Evolutionary conservation across 2,113 vertebrate genomes (phyloP), one percentile per base, ranked within the genome.

Genomic region (Apteryx owenii): DNA sequence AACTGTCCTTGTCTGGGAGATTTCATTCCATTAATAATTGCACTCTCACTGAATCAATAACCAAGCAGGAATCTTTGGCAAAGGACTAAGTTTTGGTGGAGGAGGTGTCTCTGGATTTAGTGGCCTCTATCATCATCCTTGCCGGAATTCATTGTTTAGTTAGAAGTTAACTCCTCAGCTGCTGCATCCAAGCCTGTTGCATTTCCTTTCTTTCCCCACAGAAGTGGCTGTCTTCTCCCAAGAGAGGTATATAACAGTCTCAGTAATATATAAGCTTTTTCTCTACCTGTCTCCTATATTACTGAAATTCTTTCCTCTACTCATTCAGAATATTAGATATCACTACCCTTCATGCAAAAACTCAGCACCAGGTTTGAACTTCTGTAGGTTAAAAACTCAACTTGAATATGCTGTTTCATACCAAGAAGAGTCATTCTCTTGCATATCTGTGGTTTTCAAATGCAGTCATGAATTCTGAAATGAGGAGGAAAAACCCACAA

Each of bases 401-500:
- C 36, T 42, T 46, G 64, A 83, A 78, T 53, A 33, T 56, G 31
- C 82, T 91, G 53, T 69, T 94, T 93, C 65, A 44, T 90, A 91
- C 61, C 28, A 81, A 84, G 62, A 94, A 65, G 40, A 80, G 68
- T 65, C 0, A 81, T 94, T 91, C 42, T 95, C 81, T 71, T 75
- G 38, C n/a, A 62, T 93, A n/a, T 83, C 78, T 96, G 84, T 91
- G 94, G 87, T 91, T 96, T 97, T 91, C 36, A 81, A 93, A 85
- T 78, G 26, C 50, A 83, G 46, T 88, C 38, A 56, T 79, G 79
- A 81, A 68, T 96, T 71, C 76, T 69, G 68, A 94, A 95, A 73
- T 53, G 25, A 81, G 82, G 38, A 85, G 19, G 22, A 56, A 93
- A 91, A 48, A 81, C 68, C 54, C 68, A 78, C 82, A 84, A 68